Evolutionary conservation across 1,140 invertebrate species (phyloP).

Genomic region (Listronotus oregonensis): DNA sequence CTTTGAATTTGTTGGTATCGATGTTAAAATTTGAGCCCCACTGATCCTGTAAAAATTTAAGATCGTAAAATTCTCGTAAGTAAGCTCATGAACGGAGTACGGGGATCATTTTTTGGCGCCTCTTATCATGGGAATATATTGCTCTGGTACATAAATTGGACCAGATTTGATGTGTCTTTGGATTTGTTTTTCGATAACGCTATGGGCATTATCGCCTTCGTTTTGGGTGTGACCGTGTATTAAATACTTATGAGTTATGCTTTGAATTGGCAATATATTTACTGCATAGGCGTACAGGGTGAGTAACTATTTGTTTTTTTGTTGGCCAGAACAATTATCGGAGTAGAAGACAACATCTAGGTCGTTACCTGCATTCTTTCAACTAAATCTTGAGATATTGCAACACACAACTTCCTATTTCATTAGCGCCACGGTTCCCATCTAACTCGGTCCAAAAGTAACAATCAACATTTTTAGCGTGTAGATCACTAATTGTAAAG

Average conservation of each 20-base stretch:
- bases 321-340: slow-evolving; percentile 54
- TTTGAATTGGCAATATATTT: too few relatives aligned
- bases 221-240: too few relatives aligned
- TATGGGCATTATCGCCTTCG: slow-evolving; percentile 4
- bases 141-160: slow-evolving; percentile 15
- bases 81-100: too few relatives aligned
- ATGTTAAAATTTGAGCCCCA: too few relatives aligned
- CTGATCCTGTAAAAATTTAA: too few relatives aligned
- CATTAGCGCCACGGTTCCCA: slow-evolving; percentile 45
- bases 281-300: too few relatives aligned
- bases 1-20: too few relatives aligned
- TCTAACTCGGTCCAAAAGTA: slow-evolving; percentile 46
- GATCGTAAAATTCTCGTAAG: too few relatives aligned
- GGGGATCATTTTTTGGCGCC: too few relatives aligned
- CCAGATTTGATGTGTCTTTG: slow-evolving; percentile 9
- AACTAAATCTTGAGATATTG: slow-evolving; percentile 34
- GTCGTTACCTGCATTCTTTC: slow-evolving; percentile 21
- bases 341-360: slow-evolving; percentile 51
- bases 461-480: slow-evolving; percentile 42
- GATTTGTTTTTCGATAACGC: slow-evolving; percentile 7
- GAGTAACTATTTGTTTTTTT: slow-evolving; percentile 52
- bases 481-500: slow-evolving; percentile 47
- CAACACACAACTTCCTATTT: slow-evolving; percentile 48
- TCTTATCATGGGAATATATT: too few relatives aligned
- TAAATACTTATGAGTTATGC: too few relatives aligned